Percentiles rank a stretch among this genome's conserved stretches.
phyloP scores from a whole-genome alignment of 1,140 invertebrate species.

The Drosophila punjabiensis region DNA sequence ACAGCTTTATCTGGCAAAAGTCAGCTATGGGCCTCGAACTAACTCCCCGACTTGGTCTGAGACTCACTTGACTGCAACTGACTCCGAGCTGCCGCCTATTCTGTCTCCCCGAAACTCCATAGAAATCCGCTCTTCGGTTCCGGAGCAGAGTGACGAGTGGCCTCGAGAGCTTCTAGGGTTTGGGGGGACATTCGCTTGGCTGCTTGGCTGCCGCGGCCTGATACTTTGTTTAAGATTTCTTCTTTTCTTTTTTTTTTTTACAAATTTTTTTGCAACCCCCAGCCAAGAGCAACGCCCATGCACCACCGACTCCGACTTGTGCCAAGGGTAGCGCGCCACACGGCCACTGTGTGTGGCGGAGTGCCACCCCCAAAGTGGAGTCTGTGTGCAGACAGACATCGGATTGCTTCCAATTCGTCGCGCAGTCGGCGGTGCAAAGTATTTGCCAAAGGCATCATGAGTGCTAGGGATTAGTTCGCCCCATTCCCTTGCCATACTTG shows the following conservation, averaged over 20 bases:
- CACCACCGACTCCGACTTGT: conserved; percentile 43
- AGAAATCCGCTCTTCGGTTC: conserved; percentile 28
- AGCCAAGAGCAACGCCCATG: conserved; percentile 72
- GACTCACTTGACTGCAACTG: conserved; percentile 63
- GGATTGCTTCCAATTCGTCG: conserved; percentile 83
- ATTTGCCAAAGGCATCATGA: conserved; percentile 80
- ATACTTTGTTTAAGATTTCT: conserved; percentile 79
- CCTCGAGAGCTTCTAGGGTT: conserved; percentile 49
- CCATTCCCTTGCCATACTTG: conserved; percentile 30
- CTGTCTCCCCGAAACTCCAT: conserved; percentile 26
- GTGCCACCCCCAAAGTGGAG: conserved; percentile 44
- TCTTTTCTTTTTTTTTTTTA: conserved; percentile 10
- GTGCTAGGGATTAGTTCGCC: conserved; percentile 78
- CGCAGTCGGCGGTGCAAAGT: conserved; percentile 83
- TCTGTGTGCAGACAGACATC: conserved; percentile 74
- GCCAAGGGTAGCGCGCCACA: conserved; percentile 42
- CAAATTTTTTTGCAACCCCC: conserved; percentile 57
- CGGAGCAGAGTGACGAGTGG: conserved; percentile 44
- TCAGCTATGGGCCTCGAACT: conserved; percentile 65
- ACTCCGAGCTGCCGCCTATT: conserved; percentile 36
- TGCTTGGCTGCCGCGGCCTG: conserved; percentile 69
- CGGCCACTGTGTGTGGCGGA: conserved; percentile 4
- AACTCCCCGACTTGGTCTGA: conserved; percentile 43
- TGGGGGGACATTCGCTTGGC: conserved; percentile 54
- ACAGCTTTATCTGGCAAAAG: conserved; percentile 20